Percentiles rank a stretch among this genome's conserved stretches.
Conservation (phyloP, 1,140 invertebrate genomes). For the Heliconius himera region DNA sequence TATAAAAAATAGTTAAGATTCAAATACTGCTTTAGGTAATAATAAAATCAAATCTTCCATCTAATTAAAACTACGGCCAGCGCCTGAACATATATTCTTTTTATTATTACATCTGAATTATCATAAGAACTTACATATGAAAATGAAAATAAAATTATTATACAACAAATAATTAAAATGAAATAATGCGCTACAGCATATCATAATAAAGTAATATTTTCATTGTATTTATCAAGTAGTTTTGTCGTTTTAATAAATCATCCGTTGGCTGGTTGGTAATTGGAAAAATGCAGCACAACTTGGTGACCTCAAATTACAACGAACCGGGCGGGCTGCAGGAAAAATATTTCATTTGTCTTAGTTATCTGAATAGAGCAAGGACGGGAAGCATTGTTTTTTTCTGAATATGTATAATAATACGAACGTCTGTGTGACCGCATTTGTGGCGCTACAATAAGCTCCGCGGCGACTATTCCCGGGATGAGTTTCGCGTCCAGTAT, state of each 20-base stretch:
- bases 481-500: conserved; percentile 80
- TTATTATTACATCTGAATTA: neutral
- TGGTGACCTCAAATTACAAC: conserved; percentile 47
- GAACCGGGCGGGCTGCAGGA: conserved; percentile 45
- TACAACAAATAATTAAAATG: neutral
- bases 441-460: conserved; percentile 74
- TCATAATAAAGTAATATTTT: neutral
- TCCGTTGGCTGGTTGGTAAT: conserved; percentile 38
- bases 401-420: conserved; percentile 78
- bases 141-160: neutral
- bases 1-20: too few relatives aligned
- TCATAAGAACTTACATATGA: neutral
- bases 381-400: conserved; percentile 74
- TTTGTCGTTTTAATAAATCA: conserved; percentile 43
- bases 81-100: neutral
- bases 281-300: conserved; percentile 45
- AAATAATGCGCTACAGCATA: neutral
- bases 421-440: conserved; percentile 76
- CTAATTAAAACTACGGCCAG: neutral
- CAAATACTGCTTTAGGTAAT: neutral
- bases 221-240: conserved; percentile 33
- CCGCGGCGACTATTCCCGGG: conserved; percentile 70
- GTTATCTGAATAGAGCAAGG: conserved; percentile 75
- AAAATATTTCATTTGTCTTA: conserved; percentile 77
- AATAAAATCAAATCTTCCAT: neutral